Evolutionary conservation across 2,113 vertebrate species (phyloP).

Genomic region (Cercocebus atys): DNA sequence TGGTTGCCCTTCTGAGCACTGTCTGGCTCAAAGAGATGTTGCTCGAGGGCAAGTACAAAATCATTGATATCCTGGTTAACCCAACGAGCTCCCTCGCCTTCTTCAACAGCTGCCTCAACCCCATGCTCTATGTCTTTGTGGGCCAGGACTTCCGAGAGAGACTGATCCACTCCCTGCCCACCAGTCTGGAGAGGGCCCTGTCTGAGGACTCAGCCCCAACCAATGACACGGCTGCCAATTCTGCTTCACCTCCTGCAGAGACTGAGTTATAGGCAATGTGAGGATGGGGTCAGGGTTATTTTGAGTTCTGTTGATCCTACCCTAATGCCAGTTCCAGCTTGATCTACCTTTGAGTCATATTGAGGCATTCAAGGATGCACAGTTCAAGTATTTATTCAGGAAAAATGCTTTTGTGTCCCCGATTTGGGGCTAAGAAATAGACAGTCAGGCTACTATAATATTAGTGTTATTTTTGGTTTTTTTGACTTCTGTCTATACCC

Average conservation of each 20-base stretch:
- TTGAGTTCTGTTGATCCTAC: not conserved
- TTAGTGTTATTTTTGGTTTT: not conserved
- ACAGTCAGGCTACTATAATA: not conserved
- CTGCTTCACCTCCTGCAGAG: too few species aligned
- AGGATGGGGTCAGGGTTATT: not conserved
- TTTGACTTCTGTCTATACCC: not conserved
- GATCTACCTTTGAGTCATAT: not conserved
- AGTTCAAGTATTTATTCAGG: not conserved
- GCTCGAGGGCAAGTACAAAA: not conserved
- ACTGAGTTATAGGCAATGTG: not conserved
- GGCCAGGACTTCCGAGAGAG: constrained; percentile 72
- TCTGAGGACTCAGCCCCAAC: constrained; percentile 48
- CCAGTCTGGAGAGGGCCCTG: constrained; percentile 73
- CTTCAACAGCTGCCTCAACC: constrained; percentile 72
- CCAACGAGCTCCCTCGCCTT: not conserved
- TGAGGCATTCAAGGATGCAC: too few species aligned
- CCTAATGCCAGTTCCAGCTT: not conserved
- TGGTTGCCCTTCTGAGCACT: not conserved
- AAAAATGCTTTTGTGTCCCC: not conserved
- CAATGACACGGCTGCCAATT: not conserved
- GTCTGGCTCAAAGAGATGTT: not conserved
- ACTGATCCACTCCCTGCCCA: constrained; percentile 24
- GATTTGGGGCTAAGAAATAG: not conserved
- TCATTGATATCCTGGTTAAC: fast-evolving
- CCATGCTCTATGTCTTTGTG: constrained; percentile 54